Percentiles rank a stretch among this genome's conserved stretches.
Conservation (phyloP, 2,797 vertebrate species). For the Rhincodon typus region DNA sequence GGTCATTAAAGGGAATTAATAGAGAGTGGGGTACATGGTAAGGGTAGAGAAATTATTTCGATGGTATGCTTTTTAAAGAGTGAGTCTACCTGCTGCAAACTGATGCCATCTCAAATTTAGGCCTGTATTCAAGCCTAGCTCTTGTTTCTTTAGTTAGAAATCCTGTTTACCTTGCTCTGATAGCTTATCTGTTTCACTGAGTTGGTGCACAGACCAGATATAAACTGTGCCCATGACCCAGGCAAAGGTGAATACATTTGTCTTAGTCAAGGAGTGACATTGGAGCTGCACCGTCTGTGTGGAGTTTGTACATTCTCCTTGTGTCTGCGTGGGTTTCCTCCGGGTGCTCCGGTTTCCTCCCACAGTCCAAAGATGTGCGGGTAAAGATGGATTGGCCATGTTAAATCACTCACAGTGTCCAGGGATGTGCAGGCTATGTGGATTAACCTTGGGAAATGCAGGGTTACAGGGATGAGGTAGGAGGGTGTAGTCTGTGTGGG, state of each 20-base stretch:
- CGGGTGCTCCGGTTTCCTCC: too few relatives aligned
- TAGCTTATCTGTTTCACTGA: background rate
- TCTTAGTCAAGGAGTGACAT: background rate
- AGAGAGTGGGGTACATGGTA: background rate
- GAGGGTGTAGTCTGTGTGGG: too few relatives aligned
- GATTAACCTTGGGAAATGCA: too few relatives aligned
- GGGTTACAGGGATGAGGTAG: too few relatives aligned
- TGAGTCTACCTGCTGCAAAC: too few relatives aligned
- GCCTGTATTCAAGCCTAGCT: background rate
- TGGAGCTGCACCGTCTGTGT: background rate
- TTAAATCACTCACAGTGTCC: background rate
- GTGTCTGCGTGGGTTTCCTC: too few relatives aligned
- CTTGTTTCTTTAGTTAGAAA: background rate
- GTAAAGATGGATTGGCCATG: too few relatives aligned
- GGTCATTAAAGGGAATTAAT: background rate
- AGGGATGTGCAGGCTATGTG: too few relatives aligned
- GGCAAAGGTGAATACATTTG: background rate
- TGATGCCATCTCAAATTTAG: background rate
- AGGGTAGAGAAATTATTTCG: background rate
- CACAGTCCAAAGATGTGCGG: too few relatives aligned
- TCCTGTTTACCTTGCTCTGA: background rate
- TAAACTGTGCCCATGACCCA: background rate
- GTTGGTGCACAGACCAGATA: background rate
- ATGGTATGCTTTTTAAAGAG: background rate
- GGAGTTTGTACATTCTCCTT: too few relatives aligned